Conservation (phyloP, 1,140 invertebrate species). For the Manduca sexta region DNA sequence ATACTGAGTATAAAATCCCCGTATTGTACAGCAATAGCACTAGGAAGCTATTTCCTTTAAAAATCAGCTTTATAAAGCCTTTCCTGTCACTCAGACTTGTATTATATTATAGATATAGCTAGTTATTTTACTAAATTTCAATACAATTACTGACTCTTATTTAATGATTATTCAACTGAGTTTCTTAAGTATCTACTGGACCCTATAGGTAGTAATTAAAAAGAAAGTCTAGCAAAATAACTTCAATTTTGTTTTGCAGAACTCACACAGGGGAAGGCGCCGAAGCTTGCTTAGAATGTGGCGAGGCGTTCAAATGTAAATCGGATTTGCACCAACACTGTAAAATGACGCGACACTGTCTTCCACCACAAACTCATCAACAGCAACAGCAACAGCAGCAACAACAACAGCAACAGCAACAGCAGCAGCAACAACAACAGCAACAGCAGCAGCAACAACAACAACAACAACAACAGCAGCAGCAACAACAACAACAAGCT, state of each 20-base stretch:
- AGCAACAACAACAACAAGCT: constrained; percentile 45
- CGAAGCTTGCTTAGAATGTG: constrained; percentile 81
- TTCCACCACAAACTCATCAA: constrained; percentile 28
- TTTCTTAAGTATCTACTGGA: no score
- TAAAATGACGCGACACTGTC: constrained; percentile 76
- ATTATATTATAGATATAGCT: no score
- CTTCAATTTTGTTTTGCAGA: constrained; percentile 28
- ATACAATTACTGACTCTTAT: no score
- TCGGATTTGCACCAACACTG: constrained; percentile 80
- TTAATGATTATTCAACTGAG: no score
- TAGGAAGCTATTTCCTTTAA: no score
- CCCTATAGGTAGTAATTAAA: no score
- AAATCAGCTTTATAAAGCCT: no score
- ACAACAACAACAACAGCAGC: constrained; percentile 23
- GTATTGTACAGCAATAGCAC: no score
- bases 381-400: constrained; percentile 22
- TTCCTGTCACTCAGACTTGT: no score
- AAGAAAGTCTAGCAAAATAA: not conserved
- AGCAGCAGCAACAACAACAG: constrained; percentile 42
- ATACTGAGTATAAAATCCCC: no score
- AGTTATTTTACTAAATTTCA: no score
- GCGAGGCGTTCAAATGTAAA: constrained; percentile 83
- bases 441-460: constrained; percentile 25
- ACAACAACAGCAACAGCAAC: constrained; percentile 26
- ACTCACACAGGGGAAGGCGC: constrained; percentile 61